Evolutionary conservation across 2,113 vertebrate genomes (phyloP).

Genomic region (Octodon degus): DNA sequence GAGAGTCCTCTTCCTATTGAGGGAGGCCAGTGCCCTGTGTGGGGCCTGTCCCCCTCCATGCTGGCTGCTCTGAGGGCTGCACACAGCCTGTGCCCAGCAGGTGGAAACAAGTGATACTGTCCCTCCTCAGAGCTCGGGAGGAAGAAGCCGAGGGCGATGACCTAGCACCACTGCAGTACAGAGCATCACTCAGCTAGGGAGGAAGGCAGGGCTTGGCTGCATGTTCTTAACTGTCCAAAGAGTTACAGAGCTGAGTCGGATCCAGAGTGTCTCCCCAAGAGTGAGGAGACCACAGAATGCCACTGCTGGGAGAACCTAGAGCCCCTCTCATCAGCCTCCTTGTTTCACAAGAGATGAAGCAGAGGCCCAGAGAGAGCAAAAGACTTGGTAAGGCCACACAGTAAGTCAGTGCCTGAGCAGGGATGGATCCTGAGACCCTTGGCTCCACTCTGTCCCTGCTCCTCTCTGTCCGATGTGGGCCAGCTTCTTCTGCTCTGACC

Average conservation of each 20-base stretch:
- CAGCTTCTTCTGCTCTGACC: not conserved
- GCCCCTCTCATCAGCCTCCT: not conserved
- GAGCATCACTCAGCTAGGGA: not conserved
- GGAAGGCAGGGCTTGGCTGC: not conserved
- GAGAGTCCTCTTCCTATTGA: not conserved
- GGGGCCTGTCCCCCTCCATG: not conserved
- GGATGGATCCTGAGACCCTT: not conserved
- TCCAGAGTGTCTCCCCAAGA: not conserved
- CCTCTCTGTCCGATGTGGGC: not conserved
- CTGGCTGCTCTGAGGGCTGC: not conserved
- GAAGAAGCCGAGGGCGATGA: not conserved
- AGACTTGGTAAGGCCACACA: not conserved
- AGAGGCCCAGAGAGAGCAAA: not conserved
- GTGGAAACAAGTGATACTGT: rapidly evolving
- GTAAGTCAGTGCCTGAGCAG: not conserved
- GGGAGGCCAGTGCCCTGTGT: too few species aligned
- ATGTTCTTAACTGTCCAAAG: not conserved
- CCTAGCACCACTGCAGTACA: not conserved
- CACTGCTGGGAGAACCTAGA: not conserved
- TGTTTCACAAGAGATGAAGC: not conserved
- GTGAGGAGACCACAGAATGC: not conserved
- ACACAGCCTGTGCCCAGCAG: not conserved
- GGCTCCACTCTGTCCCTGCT: not conserved
- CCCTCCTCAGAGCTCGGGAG: not conserved
- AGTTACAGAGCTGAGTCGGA: not conserved